A percentile compares a stretch with the other conserved stretches of the same genome.
Conservation (phyloP, 2,888 invertebrate genomes). For the Allacma fusca region DNA sequence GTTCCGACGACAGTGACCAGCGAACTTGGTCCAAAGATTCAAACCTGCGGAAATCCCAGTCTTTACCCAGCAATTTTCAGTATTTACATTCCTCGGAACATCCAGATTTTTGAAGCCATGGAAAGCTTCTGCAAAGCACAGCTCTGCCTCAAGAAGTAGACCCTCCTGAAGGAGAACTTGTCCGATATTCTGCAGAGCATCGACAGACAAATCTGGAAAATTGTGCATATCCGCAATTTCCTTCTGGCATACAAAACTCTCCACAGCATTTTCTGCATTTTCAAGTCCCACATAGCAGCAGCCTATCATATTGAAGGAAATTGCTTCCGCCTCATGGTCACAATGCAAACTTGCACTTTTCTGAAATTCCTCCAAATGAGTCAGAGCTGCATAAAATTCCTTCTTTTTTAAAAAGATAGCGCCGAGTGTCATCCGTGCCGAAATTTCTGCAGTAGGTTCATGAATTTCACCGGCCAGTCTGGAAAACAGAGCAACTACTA, state of each 20-base stretch:
- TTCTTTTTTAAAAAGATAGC: neutral
- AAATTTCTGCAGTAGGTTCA: neutral
- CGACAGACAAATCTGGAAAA: conserved; percentile 4
- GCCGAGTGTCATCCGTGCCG: neutral
- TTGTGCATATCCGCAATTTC: conserved; percentile 25
- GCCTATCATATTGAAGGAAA: conserved; percentile 19
- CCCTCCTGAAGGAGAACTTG: conserved; percentile 3
- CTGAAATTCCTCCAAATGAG: neutral
- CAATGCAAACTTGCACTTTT: neutral
- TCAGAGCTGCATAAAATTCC: neutral
- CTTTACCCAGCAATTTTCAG: conserved; percentile 3
- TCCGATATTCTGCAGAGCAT: conserved; percentile 19
- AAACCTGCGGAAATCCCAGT: conserved; percentile 9
- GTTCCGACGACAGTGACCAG: conserved; percentile 5
- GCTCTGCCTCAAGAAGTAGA: neutral
- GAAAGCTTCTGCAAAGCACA: conserved; percentile 17
- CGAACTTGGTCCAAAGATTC: conserved; percentile 10
- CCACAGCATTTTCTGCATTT: neutral
- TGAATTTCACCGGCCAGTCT: conserved; percentile 16
- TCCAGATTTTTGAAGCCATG: neutral
- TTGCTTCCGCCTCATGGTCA: conserved; percentile 25
- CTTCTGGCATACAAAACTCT: conserved; percentile 23
- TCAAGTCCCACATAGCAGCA: conserved; percentile 2
- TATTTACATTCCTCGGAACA: neutral
- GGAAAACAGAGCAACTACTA: neutral